These are phyloP conservation scores for Natator depressus DNA, from an alignment of 2,113 vertebrate species.

Conservation along the genomic window DNA sequence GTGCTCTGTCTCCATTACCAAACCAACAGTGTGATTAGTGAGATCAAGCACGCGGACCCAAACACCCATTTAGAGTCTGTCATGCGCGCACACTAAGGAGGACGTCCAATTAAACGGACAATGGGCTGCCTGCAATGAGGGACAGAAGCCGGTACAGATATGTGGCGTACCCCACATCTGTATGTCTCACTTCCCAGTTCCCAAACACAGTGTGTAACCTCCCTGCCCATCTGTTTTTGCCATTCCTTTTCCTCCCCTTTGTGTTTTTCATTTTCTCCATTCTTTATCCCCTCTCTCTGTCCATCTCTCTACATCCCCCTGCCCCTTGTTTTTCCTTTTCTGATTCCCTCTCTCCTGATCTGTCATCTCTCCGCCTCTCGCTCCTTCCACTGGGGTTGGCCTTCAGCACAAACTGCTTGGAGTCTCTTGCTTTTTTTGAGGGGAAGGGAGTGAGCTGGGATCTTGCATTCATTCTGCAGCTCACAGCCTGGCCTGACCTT, in stretches of 20 bases:
- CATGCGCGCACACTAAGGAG: background rate
- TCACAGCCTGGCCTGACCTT: background rate
- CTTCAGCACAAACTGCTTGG: rapidly evolving
- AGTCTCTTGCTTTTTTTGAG: background rate
- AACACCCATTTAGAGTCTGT: background rate
- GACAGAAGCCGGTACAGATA: background rate
- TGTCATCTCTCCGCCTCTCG: background rate
- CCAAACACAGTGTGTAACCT: background rate
- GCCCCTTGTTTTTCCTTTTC: background rate
- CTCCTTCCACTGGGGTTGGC: background rate
- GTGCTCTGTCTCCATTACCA: background rate
- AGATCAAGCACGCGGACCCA: background rate
- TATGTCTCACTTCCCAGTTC: background rate
- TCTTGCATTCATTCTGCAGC: background rate
- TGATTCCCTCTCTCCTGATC: background rate
- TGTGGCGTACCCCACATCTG: background rate
- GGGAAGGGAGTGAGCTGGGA: rapidly evolving
- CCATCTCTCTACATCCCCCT: background rate
- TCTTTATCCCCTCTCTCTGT: background rate
- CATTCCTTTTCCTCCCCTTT: background rate
- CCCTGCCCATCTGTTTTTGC: background rate
- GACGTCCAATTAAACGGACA: background rate
- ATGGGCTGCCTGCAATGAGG: background rate
- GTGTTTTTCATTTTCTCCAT: background rate
- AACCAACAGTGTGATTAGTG: background rate